Evolutionary conservation across 2,888 invertebrate species (phyloP).

Genomic region (Caenorhabditis sp.): DNA sequence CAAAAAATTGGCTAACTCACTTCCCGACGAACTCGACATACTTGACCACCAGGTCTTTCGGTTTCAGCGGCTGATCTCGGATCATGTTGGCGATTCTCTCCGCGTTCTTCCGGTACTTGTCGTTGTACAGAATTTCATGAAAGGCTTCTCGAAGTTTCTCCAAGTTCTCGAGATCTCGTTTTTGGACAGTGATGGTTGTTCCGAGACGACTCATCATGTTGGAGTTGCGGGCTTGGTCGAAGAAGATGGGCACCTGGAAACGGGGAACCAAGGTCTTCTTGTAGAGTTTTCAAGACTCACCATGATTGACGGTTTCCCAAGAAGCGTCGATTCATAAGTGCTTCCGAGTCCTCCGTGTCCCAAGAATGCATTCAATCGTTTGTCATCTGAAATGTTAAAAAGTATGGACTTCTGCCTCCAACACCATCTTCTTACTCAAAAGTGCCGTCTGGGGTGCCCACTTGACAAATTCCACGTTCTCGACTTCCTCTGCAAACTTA

Average conservation of each 20-base stretch:
- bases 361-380: constrained; percentile 32
- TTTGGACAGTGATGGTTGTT: constrained; percentile 18
- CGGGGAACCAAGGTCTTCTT: too few species aligned
- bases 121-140: constrained; percentile 5
- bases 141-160: not conserved
- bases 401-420: too few species aligned
- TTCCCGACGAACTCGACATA: constrained; percentile 32
- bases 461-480: constrained; percentile 37
- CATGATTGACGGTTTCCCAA: constrained; percentile 40
- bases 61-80: constrained; percentile 4
- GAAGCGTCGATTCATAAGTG: constrained; percentile 1
- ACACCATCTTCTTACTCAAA: not conserved
- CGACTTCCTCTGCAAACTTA: constrained; percentile 5
- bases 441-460: constrained; percentile 47
- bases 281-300: too few species aligned
- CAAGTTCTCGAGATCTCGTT: constrained; percentile 13
- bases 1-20: too few species aligned
- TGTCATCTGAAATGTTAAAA: constrained; percentile 28
- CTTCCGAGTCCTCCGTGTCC: constrained; percentile 37
- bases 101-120: constrained; percentile 8
- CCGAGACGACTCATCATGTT: constrained; percentile 23
- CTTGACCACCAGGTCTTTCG: constrained; percentile 26
- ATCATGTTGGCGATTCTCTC: not conserved
- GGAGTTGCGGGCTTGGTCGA: constrained; percentile 12
- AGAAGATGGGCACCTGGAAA: constrained; percentile 28